phyloP scores from a whole-genome alignment of 2,888 invertebrate species.

The Sphaerophoria taeniata region DNA sequence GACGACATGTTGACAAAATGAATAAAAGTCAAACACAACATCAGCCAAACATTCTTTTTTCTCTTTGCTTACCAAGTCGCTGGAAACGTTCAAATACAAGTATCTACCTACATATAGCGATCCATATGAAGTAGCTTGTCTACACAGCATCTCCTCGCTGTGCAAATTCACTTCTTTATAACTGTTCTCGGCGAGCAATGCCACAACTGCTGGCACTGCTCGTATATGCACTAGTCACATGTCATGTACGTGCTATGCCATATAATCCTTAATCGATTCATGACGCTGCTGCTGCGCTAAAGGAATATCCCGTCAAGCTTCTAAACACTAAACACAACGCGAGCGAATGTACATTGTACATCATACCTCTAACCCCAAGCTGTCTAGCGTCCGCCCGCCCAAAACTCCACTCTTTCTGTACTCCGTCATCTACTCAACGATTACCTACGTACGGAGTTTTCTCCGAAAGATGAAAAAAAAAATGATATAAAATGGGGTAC shows the following conservation, averaged over 20 bases:
- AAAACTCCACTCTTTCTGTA: neutral
- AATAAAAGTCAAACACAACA: constrained; percentile 74
- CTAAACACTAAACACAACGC: constrained; percentile 43
- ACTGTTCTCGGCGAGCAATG: neutral
- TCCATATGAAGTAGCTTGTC: no score
- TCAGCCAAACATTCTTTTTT: constrained; percentile 56
- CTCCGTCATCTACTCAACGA: constrained; percentile 16
- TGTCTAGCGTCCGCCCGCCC: neutral
- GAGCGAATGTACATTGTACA: constrained; percentile 28
- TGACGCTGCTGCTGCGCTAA: constrained; percentile 46
- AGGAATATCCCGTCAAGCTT: constrained; percentile 42
- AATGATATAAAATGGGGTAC: constrained; percentile 17
- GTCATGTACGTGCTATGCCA: constrained; percentile 73
- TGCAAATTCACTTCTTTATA: constrained; percentile 35
- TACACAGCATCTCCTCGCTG: constrained; percentile 19
- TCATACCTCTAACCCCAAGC: neutral
- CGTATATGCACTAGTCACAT: constrained; percentile 61
- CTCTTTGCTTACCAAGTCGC: neutral
- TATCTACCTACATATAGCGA: neutral
- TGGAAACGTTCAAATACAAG: neutral
- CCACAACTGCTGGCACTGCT: constrained; percentile 5
- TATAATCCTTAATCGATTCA: constrained; percentile 75
- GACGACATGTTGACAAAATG: constrained; percentile 74
- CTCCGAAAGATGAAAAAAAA: constrained; percentile 17
- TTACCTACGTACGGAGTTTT: constrained; percentile 9